These are phyloP conservation scores for Chaenogobius annularis DNA, from an alignment of 2,113 vertebrate genomes.

Conservation along the genomic window DNA sequence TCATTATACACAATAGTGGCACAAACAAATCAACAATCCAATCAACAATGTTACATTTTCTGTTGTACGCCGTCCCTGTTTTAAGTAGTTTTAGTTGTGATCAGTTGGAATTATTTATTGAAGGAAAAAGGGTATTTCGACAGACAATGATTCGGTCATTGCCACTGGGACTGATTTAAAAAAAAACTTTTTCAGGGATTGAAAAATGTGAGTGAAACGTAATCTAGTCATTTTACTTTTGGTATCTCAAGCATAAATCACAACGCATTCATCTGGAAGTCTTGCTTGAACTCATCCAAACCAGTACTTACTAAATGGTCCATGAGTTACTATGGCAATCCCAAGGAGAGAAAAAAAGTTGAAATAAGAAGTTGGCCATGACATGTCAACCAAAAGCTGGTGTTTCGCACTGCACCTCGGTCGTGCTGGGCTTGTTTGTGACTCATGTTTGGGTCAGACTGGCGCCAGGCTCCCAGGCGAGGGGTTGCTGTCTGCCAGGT, in stretches of 20 bases:
- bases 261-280: background rate
- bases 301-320: background rate
- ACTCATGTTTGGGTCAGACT: conserved; percentile 44
- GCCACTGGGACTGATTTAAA: no score
- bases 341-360: background rate
- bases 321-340: background rate
- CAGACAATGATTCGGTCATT: no score
- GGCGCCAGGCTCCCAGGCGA: conserved; percentile 2
- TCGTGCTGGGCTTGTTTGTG: conserved; percentile 25
- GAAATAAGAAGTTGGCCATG: conserved; percentile 26
- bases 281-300: background rate
- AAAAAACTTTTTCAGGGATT: no score
- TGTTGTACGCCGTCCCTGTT: background rate
- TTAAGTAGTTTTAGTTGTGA: no score
- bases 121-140: no score
- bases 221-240: no score
- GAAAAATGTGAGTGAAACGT: no score
- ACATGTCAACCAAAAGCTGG: conserved; percentile 47
- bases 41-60: background rate
- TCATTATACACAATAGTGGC: background rate
- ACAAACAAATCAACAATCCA: background rate
- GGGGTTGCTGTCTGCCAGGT: conserved; percentile 30
- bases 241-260: no score
- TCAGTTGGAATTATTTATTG: no score
- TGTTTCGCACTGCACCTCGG: conserved; percentile 31